A percentile compares a stretch with the other conserved stretches of the same genome.
These are phyloP conservation scores for Nomada lathburiana DNA, from an alignment of 2,888 invertebrate species.

Conservation along the genomic window DNA sequence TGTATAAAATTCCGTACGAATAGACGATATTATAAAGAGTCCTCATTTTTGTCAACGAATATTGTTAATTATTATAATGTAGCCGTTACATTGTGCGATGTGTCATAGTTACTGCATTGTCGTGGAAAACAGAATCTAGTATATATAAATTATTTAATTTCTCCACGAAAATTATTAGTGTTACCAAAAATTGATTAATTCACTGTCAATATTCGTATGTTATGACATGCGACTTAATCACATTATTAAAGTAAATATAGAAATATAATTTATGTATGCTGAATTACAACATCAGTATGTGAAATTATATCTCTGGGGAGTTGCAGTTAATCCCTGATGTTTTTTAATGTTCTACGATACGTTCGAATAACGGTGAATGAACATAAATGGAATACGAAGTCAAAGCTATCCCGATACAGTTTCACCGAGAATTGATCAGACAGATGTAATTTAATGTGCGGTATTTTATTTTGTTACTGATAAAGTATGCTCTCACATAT, in stretches of 20 bases:
- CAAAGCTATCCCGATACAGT: constrained; percentile 1
- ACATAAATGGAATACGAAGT: background rate
- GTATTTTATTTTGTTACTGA: too few relatives aligned
- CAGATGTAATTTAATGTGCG: constrained; percentile 11
- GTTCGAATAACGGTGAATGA: constrained; percentile 5
- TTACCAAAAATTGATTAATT: background rate
- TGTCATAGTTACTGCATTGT: too few relatives aligned
- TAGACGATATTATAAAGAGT: too few relatives aligned
- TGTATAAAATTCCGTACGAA: too few relatives aligned
- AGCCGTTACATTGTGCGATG: too few relatives aligned
- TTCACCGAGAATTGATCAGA: background rate
- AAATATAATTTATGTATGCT: background rate
- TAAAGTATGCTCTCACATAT: too few relatives aligned
- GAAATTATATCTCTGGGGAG: background rate
- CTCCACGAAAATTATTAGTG: too few relatives aligned
- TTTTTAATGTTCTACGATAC: background rate
- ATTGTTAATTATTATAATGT: too few relatives aligned
- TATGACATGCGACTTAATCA: background rate
- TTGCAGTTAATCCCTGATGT: background rate
- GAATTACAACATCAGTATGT: background rate
- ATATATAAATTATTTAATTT: background rate
- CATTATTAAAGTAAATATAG: background rate
- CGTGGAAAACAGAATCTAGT: too few relatives aligned
- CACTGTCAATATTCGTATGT: background rate
- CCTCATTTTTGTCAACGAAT: too few relatives aligned